These are phyloP conservation scores for Diceros bicornis DNA, from an alignment of 2,797 vertebrate genomes.

Conservation along the genomic window DNA sequence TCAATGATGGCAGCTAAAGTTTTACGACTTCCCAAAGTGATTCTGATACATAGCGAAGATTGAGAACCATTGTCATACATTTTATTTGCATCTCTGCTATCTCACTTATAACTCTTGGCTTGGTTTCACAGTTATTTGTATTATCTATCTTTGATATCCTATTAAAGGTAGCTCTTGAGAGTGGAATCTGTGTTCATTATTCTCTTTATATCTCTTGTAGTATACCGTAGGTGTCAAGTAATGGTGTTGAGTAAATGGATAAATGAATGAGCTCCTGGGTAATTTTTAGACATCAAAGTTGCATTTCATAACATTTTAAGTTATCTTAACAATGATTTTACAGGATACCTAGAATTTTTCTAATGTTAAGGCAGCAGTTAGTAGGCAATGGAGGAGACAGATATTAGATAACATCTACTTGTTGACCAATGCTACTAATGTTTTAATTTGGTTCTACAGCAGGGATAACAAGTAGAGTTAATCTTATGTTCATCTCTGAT, in stretches of 20 bases:
- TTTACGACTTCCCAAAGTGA: not conserved
- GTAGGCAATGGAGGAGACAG: not conserved
- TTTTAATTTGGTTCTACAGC: not conserved
- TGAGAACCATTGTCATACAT: not conserved
- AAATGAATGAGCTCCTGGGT: not conserved
- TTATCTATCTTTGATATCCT: not conserved
- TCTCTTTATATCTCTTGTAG: not conserved
- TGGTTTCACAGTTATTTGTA: slow-evolving; percentile 33
- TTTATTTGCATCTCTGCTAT: not conserved
- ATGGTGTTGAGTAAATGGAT: not conserved
- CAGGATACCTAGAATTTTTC: not conserved
- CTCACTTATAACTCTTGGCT: not conserved
- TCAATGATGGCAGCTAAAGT: not conserved
- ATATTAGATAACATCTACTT: not conserved
- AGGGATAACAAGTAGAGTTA: not conserved
- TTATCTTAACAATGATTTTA: slow-evolving; percentile 45
- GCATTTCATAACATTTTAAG: not conserved
- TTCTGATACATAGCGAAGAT: not conserved
- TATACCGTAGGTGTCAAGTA: not conserved
- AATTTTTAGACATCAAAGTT: not conserved
- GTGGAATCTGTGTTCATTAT: not conserved
- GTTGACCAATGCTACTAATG: not conserved
- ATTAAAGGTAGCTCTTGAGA: not conserved
- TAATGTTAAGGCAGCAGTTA: not conserved
- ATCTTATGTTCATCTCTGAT: not conserved